A percentile compares a stretch with the other conserved stretches of the same genome.
phyloP scores from a whole-genome alignment of 2,797 vertebrate genomes.

The Toxotes lorentzi region DNA sequence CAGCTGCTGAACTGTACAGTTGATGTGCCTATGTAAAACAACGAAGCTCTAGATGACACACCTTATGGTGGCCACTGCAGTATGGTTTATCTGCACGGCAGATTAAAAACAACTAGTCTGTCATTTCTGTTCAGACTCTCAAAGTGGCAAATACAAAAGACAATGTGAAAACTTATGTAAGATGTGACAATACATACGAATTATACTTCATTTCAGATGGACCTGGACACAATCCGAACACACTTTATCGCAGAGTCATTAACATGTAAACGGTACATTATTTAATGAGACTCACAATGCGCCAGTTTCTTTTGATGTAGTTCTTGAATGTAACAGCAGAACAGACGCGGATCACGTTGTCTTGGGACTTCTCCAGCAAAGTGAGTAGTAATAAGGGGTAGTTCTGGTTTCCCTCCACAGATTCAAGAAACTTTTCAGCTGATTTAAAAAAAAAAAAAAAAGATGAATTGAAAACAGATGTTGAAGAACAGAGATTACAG shows the following conservation, averaged over 20 bases:
- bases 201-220: background rate
- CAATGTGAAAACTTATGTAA: background rate
- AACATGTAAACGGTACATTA: constrained; percentile 1
- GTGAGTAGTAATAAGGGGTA: constrained; percentile 94
- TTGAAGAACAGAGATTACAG: background rate
- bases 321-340: constrained; percentile 99
- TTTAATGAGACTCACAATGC: constrained; percentile 89
- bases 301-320: constrained; percentile 99
- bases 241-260: background rate
- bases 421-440: constrained; percentile 99
- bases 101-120: background rate
- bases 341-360: constrained; percentile 97
- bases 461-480: background rate
- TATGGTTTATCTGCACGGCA: background rate
- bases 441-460: background rate
- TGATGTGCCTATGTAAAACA: background rate
- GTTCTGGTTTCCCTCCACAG: constrained; percentile 96
- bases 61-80: background rate
- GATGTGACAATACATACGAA: background rate
- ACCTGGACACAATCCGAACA: background rate
- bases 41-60: background rate
- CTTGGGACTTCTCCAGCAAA: constrained; percentile 95
- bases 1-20: background rate
- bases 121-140: background rate
- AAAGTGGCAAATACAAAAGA: background rate